These are phyloP conservation scores for Aix galericulata DNA, from an alignment of 2,113 vertebrate species.

Conservation along the genomic window DNA sequence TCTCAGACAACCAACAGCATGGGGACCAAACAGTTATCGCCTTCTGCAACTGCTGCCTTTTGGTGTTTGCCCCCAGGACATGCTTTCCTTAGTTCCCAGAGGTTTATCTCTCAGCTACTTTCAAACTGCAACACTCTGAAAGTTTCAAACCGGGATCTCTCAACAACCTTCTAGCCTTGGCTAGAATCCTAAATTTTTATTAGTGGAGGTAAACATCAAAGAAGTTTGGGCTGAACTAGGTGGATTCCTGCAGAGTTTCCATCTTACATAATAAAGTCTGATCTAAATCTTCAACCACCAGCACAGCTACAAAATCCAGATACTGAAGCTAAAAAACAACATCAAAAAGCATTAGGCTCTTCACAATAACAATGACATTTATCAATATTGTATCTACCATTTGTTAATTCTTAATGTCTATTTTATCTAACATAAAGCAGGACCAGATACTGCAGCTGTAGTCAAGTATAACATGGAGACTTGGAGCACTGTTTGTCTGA, in stretches of 20 bases:
- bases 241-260: slow-evolving; percentile 53
- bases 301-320: neutral
- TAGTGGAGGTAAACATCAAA: slow-evolving; percentile 62
- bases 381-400: neutral
- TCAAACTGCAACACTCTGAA: slow-evolving; percentile 15
- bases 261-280: slow-evolving; percentile 44
- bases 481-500: neutral
- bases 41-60: neutral
- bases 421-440: neutral
- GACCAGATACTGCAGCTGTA: neutral
- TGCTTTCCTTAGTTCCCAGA: neutral
- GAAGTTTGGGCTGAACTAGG: slow-evolving; percentile 29
- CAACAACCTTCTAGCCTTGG: slow-evolving; percentile 31
- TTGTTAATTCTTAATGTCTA: neutral
- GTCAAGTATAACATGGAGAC: neutral
- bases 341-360: neutral
- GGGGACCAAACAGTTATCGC: neutral
- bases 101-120: neutral
- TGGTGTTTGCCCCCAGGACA: neutral
- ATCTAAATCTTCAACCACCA: slow-evolving; percentile 39
- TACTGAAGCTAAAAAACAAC: neutral
- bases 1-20: neutral
- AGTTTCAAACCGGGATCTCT: slow-evolving; percentile 41
- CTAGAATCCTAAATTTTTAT: slow-evolving; percentile 45
- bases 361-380: neutral